Evolutionary conservation across 2,797 vertebrate species (phyloP), one percentile per base, ranked within the genome.

Genomic region (Caiman crocodilus): DNA sequence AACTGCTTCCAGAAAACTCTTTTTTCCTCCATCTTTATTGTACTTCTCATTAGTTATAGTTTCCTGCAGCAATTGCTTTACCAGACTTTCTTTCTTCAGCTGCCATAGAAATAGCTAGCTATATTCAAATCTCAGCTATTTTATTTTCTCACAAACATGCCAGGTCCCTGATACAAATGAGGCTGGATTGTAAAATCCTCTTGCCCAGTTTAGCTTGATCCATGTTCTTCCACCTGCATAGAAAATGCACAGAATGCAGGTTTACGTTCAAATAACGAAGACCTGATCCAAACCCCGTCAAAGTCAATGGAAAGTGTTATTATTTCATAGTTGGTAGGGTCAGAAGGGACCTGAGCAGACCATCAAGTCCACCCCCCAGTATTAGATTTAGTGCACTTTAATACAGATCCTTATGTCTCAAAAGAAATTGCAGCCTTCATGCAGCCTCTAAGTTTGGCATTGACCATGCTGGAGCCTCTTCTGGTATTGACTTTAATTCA

Each of bases 21-120:
- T 78, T 77, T 93, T 79, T 63, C 65, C 42, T 77, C 61, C 64
- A 50, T 91, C 75, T 83, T 92, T 84, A 93, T 80, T 91, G 76
- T 90, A 92, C 94, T 87, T 64, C 71, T 85, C 94, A 90, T 90
- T 88, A 79, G 61, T 87, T 90, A 65, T 82, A 78, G 75, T 55
- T 90, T 80, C 94, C 88, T 91, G 57, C 16, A 85, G 88, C 90
- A 90, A 84, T 89, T 95, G 88, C 92, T 94, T 90, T 88, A 76
- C 84, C 0, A 0, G 56, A 23, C 71, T 82, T 93, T 74, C 85
- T 94, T 93, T 95, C 85, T 92, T 86, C 64, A 76, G 69, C 92
- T 94, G 81, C 89, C 59, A 94, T 58, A 79, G 91, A 93, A 89
- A 93, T 82, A 21, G 3, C 60, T 81, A n/a, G n/a, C 76, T 85